Percentiles rank a stretch among this genome's conserved stretches.
Evolutionary conservation across 2,797 vertebrate genomes (phyloP).

Genomic region (Thalassophryne amazonica): DNA sequence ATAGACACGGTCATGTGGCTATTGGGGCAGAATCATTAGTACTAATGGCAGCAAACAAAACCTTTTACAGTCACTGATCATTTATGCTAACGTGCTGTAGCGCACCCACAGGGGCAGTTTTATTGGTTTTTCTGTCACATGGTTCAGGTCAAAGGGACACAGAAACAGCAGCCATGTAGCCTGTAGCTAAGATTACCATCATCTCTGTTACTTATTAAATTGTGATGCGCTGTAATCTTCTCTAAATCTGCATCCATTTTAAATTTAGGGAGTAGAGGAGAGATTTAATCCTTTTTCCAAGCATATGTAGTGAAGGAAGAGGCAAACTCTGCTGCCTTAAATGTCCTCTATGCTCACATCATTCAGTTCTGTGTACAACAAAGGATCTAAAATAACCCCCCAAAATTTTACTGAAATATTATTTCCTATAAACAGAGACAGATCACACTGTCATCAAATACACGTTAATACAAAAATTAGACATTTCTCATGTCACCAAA

Average conservation of each 20-base stretch:
- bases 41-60: background rate
- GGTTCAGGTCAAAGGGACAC: constrained; percentile 6
- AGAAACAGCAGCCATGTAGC: constrained; percentile 10
- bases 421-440: background rate
- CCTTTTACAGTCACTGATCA: background rate
- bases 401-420: background rate
- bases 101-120: background rate
- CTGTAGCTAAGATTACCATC: constrained; percentile 40
- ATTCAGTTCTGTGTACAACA: background rate
- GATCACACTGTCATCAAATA: background rate
- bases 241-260: constrained; percentile 58
- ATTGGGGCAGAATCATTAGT: background rate
- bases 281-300: constrained; percentile 40
- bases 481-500: too few relatives aligned
- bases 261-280: constrained; percentile 21
- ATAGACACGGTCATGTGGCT: too few relatives aligned
- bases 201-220: constrained; percentile 49
- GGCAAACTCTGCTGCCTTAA: background rate
- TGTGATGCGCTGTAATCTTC: constrained; percentile 57
- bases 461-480: too few relatives aligned
- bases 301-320: background rate
- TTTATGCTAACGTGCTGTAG: background rate
- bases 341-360: background rate
- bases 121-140: constrained; percentile 14
- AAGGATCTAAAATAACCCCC: background rate